Evolutionary conservation across 2,797 vertebrate species (phyloP).

Genomic region (Acestrorhynchus altus): DNA sequence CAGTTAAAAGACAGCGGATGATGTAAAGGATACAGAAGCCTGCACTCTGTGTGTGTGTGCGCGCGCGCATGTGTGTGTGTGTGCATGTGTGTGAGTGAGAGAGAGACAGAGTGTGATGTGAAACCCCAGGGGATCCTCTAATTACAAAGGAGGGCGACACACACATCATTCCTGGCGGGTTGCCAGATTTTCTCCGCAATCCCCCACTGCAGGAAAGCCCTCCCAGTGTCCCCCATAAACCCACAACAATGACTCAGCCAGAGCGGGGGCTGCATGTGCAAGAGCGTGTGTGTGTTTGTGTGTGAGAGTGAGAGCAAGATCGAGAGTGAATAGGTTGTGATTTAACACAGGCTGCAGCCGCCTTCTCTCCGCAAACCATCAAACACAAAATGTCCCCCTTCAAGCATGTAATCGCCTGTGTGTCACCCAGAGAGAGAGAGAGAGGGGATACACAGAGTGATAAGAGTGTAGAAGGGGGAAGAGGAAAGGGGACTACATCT

Average conservation of each 20-base stretch:
- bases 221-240: constrained; percentile 30
- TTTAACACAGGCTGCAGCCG: constrained; percentile 27
- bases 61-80: not conserved
- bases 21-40: not conserved
- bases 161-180: constrained; percentile 27
- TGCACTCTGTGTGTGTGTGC: not conserved
- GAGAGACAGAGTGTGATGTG: not conserved
- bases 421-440: not conserved
- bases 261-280: not conserved
- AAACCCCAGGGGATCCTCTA: constrained; percentile 14
- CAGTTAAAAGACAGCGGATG: not conserved
- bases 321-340: not conserved
- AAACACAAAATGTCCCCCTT: constrained; percentile 18
- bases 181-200: constrained; percentile 15
- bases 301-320: not conserved
- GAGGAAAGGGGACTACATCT: too few relatives aligned
- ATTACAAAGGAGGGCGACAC: constrained; percentile 21
- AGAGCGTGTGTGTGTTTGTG: constrained; percentile 10
- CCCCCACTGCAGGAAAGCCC: constrained; percentile 42
- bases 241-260: constrained; percentile 32
- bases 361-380: constrained; percentile 8
- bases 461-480: not conserved
- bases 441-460: too few relatives aligned
- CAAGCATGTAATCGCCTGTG: constrained; percentile 10
- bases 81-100: not conserved